Evolutionary conservation across 92 coral and sea anemone genomes (phyloP), one percentile per base, ranked within the genome.

Genomic region (Zoanthus solanderi): DNA sequence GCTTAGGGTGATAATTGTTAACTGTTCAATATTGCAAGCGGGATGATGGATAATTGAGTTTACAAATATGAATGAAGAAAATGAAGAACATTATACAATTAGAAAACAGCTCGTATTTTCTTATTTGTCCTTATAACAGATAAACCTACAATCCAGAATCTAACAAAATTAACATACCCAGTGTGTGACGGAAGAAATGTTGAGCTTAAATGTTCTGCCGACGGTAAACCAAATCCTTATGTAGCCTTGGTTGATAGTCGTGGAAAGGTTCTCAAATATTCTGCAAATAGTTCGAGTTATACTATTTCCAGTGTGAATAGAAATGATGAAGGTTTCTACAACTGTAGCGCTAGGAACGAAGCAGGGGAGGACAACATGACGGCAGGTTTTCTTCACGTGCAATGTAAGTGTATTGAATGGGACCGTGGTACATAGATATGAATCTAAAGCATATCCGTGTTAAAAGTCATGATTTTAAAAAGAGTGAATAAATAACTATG

Each of bases 141-240:
- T 50, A 50, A 50, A 50, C 56, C 9, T 0, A 50, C 56, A 50
- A 50, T 50, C 56, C 9, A 50, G 56, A 50, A 50, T 50, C 9
- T 50, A 7, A 50, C 56, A 50, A 50, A 7, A 50, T 50, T 50
- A 11, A 2, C 56, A 50, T 0, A 50, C 9, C 56, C 56, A 0
- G 12, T 50, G 56, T 50, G 56, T 4, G 9, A 50, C 7, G 12
- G 56, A 50, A 50, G 56, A 50, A 11, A 7, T 50, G 9, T 50
- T 50, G 56, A 50, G 12, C 56, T 50, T 50, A 0, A 50, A 50
- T 73, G 78, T 73, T 37, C 11, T 42, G 78, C 52, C 2, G 47
- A 18, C 46, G 78, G 78, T 15, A 30, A 73, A n/a, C 78, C 78
- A 37, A 73, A 11, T 42, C 78, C 78, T 31, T 44, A 73, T 45